Evolutionary conservation across 2,888 invertebrate species (phyloP).

Genomic region (Synergus gifuensis): DNA sequence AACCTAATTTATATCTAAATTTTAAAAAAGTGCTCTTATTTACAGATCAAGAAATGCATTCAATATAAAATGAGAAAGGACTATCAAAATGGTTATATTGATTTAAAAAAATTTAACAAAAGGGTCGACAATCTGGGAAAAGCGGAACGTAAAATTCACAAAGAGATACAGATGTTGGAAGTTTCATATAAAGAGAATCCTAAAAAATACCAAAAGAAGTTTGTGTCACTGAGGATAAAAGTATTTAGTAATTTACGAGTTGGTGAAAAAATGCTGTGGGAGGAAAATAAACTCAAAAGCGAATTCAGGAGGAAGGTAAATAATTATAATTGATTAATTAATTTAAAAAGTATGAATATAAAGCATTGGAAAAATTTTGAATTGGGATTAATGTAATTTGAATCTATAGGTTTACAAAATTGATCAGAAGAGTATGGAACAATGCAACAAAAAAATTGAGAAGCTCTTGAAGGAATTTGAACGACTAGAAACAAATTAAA

Average conservation of each 20-base stretch:
- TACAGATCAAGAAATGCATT: constrained; percentile 57
- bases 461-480: constrained; percentile 58
- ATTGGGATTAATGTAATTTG: background rate
- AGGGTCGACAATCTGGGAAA: constrained; percentile 60
- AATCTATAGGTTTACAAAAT: constrained; percentile 58
- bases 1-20: background rate
- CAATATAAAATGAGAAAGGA: constrained; percentile 59
- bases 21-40: background rate
- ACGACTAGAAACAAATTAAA: constrained; percentile 24
- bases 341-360: background rate
- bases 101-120: constrained; percentile 59
- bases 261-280: constrained; percentile 62
- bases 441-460: constrained; percentile 55
- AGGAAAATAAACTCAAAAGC: constrained; percentile 57
- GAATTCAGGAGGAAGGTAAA: constrained; percentile 60
- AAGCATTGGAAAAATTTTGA: too few species aligned
- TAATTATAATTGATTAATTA: background rate
- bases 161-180: constrained; percentile 60
- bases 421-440: constrained; percentile 56
- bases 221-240: constrained; percentile 58
- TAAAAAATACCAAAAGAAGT: constrained; percentile 58
- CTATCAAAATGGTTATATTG: constrained; percentile 58
- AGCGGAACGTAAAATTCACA: constrained; percentile 59
- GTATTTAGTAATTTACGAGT: constrained; percentile 62
- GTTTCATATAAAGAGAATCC: constrained; percentile 47